Base-by-base conservation (phyloP, 2,888 invertebrate species). In the Lasioglossum vierecki region DNA sequence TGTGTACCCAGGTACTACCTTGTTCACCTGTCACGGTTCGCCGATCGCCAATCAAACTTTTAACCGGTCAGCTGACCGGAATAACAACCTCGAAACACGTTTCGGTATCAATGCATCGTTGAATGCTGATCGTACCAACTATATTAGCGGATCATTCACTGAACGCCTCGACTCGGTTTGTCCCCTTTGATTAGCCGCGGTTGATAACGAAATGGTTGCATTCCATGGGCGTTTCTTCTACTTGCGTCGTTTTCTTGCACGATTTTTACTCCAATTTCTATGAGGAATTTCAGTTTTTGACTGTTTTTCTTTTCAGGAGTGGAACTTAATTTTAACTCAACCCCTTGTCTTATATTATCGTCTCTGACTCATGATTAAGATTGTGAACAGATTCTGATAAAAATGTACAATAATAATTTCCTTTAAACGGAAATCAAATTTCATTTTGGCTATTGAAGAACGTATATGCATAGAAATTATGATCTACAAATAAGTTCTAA, bases 21-120 rank as follows among this genome's bases (percentile, higher is more conserved):
- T 71, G 53, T 71, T 41, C 78, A 78, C 71, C 77, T 77, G 70
- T 70, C 46, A 68, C 70, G 78, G 70, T 78, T 57, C 71, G 78
- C 53, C 18, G 78, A 44, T 57, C 71, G 57, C 78, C 49, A 49
- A 71, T 57, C 26, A 77, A 39, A 77, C 77, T 53, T 70, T 77
- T 77, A 49, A 71, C 70, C 57, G 78, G 46, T 71, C 78, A 71
- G 22, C 70, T 57, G 18, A 76, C 63, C 76, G 63, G 60, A 76
- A 53, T 76, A 46, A 76, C 76, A 63, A 30, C 70, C 57, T 78
- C 39, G 26, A 53, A 71, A 70, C 70, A 30, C 78, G 78, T 71
- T 49, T 70, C 39, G 49, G 35, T 39, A 41, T 70, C 71, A 39
- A 53, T 78, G 46, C 13, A 57, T 78, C 53, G 70, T 41, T 22